Conservation (phyloP, 2,797 vertebrate genomes). For the Fratercula arctica region DNA sequence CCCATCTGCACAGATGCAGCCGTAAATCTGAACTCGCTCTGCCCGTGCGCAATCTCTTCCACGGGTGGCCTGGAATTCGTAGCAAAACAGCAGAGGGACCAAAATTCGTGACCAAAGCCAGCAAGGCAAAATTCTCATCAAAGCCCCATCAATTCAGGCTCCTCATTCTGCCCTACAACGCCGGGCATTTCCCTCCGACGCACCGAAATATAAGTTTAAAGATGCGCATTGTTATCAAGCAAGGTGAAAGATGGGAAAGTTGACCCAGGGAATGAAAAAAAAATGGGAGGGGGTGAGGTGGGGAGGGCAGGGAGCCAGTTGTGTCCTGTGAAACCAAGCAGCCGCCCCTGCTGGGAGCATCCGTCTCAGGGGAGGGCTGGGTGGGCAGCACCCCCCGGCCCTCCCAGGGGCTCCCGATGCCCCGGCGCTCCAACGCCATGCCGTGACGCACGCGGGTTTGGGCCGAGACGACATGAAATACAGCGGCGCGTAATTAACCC, state of each 20-base stretch:
- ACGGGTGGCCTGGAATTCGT: conserved; percentile 44
- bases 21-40: not conserved
- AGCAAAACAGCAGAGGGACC: conserved; percentile 4
- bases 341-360: not conserved
- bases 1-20: conserved; percentile 34
- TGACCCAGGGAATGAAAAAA: not conserved
- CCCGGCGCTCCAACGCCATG: not conserved
- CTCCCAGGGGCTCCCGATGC: not conserved
- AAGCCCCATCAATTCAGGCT: not conserved
- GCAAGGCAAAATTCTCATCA: not conserved
- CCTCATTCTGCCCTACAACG: accelerated
- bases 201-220: not conserved
- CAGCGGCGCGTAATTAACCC: conserved; percentile 58
- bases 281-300: not conserved
- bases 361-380: not conserved
- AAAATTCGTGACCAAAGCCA: not conserved
- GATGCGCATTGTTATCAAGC: not conserved
- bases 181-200: accelerated
- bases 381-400: not conserved
- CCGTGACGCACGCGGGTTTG: not conserved
- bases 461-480: conserved; percentile 55
- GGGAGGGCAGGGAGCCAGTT: not conserved
- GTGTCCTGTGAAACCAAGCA: not conserved
- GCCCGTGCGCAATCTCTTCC: not conserved
- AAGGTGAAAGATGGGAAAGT: not conserved